Percentiles rank a stretch among this genome's conserved stretches.
Evolutionary conservation across 2,888 invertebrate genomes (phyloP).

Genomic region (Conchocele bisecta): DNA sequence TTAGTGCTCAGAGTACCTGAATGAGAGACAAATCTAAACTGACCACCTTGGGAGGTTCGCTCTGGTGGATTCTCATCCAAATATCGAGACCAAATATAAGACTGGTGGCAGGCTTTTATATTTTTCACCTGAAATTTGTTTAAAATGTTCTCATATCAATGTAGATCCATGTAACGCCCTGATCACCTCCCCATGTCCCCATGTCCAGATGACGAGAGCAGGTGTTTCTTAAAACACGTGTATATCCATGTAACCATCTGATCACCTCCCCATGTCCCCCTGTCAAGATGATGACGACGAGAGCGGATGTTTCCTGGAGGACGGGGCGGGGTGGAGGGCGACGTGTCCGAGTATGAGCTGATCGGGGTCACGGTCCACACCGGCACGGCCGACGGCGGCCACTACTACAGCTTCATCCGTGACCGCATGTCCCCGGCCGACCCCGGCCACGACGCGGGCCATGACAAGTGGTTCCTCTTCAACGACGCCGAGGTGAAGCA

Average conservation of each 20-base stretch:
- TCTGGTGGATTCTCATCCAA: too few relatives aligned
- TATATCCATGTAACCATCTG: neutral
- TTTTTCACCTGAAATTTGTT: too few relatives aligned
- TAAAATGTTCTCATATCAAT: too few relatives aligned
- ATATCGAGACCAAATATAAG: too few relatives aligned
- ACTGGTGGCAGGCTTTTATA: too few relatives aligned
- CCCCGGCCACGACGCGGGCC: constrained; percentile 89
- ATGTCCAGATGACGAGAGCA: too few relatives aligned
- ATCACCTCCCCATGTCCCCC: neutral
- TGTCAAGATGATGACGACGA: constrained; percentile 63
- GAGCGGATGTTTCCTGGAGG: constrained; percentile 59
- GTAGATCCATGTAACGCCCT: too few relatives aligned
- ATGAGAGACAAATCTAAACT: too few relatives aligned
- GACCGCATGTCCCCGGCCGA: constrained; percentile 87
- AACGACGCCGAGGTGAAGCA: constrained; percentile 87
- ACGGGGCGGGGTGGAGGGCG: constrained; percentile 59
- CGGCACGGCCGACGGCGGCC: constrained; percentile 98
- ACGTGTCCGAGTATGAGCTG: constrained; percentile 87
- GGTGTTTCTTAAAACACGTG: too few relatives aligned
- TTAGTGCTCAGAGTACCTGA: too few relatives aligned
- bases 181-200: too few relatives aligned
- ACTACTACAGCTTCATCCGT: constrained; percentile 96
- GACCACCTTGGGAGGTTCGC: too few relatives aligned
- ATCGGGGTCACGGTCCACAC: constrained; percentile 98
- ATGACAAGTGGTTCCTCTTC: constrained; percentile 79